phyloP scores from a whole-genome alignment of 2,888 invertebrate genomes.

The Hydroisotoma schaefferi region DNA sequence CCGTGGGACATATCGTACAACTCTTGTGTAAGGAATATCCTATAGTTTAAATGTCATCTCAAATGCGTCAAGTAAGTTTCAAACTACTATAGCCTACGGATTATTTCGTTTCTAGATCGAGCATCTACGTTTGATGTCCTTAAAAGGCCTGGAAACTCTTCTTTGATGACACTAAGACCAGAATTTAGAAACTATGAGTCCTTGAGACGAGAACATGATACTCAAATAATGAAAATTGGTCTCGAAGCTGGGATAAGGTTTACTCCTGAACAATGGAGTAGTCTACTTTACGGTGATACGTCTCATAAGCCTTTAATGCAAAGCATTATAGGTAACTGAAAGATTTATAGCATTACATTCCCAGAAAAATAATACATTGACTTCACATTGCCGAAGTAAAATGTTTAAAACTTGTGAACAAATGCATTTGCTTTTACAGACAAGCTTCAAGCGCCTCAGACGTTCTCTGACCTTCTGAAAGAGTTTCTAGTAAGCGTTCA shows the following conservation, averaged over 20 bases:
- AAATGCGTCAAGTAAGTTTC: too few relatives aligned
- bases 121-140: conserved; percentile 98
- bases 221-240: conserved; percentile 97
- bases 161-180: conserved; percentile 95
- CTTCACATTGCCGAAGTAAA: not conserved
- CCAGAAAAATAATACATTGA: not conserved
- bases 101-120: too few relatives aligned
- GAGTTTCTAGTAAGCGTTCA: conserved; percentile 44
- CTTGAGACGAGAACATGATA: conserved; percentile 90
- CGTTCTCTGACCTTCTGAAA: conserved; percentile 39
- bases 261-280: conserved; percentile 98
- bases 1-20: conserved; percentile 80
- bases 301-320: conserved; percentile 98
- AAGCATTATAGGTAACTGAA: conserved; percentile 73
- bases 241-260: conserved; percentile 94
- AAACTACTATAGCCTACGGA: too few relatives aligned
- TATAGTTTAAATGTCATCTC: too few relatives aligned
- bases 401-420: not conserved
- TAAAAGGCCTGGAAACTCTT: conserved; percentile 93
- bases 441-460: conserved; percentile 43
- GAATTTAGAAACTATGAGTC: conserved; percentile 91
- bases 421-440: conserved; percentile 23
- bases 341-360: not conserved
- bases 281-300: conserved; percentile 90
- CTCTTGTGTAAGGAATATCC: too few relatives aligned